A percentile compares a stretch with the other conserved stretches of the same genome.
phyloP scores from a whole-genome alignment of 2,113 vertebrate species.

The Tragelaphus buxtoni region DNA sequence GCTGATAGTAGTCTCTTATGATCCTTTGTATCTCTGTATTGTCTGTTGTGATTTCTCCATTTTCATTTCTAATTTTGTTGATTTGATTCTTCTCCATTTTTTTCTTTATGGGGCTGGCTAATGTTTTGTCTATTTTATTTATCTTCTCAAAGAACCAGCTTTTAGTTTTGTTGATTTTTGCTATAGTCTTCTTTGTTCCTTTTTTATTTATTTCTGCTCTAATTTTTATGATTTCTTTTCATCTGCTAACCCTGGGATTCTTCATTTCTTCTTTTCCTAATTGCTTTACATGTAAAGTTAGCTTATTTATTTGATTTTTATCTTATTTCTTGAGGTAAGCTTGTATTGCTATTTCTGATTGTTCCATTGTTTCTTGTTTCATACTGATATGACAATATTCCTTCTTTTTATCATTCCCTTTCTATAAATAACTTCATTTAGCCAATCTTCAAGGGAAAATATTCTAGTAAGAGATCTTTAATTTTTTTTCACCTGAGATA shows the following conservation, averaged over 20 bases:
- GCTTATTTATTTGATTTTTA: not conserved
- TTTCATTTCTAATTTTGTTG: too few species aligned
- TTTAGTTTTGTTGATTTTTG: not conserved
- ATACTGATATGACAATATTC: not conserved
- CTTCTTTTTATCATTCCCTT: not conserved
- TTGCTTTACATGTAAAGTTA: not conserved
- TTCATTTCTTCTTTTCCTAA: not conserved
- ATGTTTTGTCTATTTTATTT: not conserved
- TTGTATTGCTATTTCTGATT: not conserved
- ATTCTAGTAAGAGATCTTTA: not conserved
- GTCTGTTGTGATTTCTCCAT: too few species aligned
- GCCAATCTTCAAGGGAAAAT: not conserved
- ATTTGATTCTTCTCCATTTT: too few species aligned
- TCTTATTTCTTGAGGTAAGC: not conserved
- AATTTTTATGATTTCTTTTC: not conserved
- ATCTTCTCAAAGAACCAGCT: not conserved
- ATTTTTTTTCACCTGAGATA: not conserved
- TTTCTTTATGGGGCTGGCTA: too few species aligned
- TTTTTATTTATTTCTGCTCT: not conserved
- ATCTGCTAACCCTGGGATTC: not conserved
- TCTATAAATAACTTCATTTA: not conserved
- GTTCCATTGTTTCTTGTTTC: not conserved
- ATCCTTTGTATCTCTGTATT: too few species aligned
- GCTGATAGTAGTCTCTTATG: too few species aligned
- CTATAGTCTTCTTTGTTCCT: not conserved